These are phyloP conservation scores for Sinosuthora webbiana DNA, from an alignment of 2,113 vertebrate genomes.

Conservation along the genomic window DNA sequence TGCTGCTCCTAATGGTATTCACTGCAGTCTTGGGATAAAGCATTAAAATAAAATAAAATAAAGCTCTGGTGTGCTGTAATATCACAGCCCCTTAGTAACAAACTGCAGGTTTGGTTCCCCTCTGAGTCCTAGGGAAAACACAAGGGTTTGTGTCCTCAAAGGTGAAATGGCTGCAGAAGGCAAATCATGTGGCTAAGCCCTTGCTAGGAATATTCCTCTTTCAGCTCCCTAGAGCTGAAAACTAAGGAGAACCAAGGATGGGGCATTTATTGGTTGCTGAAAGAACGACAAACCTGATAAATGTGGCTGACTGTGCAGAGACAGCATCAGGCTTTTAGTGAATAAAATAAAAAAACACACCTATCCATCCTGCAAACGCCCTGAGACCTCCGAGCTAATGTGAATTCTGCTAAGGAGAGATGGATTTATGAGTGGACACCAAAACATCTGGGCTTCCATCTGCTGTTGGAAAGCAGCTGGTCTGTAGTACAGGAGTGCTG, in stretches of 20 bases:
- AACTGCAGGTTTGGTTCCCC: background rate
- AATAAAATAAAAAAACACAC: background rate
- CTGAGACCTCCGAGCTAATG: background rate
- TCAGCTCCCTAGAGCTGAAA: background rate
- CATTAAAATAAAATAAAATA: background rate
- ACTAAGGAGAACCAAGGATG: background rate
- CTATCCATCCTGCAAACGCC: background rate
- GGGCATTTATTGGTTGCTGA: background rate
- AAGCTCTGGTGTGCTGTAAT: background rate
- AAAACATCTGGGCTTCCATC: background rate
- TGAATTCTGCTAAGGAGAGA: background rate
- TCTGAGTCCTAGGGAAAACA: background rate
- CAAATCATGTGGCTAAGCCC: background rate
- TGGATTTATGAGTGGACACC: background rate
- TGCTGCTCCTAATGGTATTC: background rate
- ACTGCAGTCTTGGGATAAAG: background rate
- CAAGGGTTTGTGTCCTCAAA: background rate
- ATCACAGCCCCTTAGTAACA: background rate
- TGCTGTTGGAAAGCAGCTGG: background rate
- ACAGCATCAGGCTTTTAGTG: background rate
- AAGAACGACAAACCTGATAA: background rate
- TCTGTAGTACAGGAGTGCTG: background rate
- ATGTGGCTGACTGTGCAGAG: background rate
- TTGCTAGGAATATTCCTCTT: background rate
- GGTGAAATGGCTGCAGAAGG: background rate